These are phyloP conservation scores for Hippocampus guttulatus DNA, from an alignment of 2,113 vertebrate species.

Conservation along the genomic window DNA sequence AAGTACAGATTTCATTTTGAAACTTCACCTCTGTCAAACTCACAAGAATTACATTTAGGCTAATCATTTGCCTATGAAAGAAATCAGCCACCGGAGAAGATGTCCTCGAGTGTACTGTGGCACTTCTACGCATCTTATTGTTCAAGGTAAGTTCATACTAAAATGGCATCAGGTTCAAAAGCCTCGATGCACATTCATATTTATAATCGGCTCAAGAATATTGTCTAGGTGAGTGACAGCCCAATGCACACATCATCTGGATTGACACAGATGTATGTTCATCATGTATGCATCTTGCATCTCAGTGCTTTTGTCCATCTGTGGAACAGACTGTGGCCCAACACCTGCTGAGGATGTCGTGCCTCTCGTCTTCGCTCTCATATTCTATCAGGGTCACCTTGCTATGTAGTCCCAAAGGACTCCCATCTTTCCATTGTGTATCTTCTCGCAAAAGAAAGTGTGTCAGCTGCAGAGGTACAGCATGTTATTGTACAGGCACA, in stretches of 20 bases:
- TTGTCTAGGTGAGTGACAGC: background rate
- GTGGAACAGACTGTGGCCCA: conserved; percentile 47
- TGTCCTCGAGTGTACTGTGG: background rate
- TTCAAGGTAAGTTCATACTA: background rate
- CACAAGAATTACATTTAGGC: background rate
- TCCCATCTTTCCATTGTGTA: conserved; percentile 15
- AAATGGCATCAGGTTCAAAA: background rate
- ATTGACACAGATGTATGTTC: conserved; percentile 28
- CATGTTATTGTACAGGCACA: conserved; percentile 23
- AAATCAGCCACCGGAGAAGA: background rate
- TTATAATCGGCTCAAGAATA: background rate
- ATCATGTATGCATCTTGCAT: conserved; percentile 51
- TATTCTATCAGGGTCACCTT: conserved; percentile 60
- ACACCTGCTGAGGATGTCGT: conserved; percentile 55
- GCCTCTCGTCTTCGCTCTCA: conserved; percentile 35
- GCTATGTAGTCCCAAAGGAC: conserved; percentile 52
- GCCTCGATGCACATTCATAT: background rate
- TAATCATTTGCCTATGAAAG: background rate
- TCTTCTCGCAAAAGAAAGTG: conserved; percentile 13
- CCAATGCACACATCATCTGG: too few species aligned
- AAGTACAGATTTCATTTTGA: conserved; percentile 23
- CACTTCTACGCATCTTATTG: too few species aligned
- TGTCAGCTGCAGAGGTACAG: conserved; percentile 7
- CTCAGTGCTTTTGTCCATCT: conserved; percentile 47
- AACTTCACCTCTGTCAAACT: background rate